phyloP scores from a whole-genome alignment of 2,113 vertebrate species.

The Patagioenas fasciata region DNA sequence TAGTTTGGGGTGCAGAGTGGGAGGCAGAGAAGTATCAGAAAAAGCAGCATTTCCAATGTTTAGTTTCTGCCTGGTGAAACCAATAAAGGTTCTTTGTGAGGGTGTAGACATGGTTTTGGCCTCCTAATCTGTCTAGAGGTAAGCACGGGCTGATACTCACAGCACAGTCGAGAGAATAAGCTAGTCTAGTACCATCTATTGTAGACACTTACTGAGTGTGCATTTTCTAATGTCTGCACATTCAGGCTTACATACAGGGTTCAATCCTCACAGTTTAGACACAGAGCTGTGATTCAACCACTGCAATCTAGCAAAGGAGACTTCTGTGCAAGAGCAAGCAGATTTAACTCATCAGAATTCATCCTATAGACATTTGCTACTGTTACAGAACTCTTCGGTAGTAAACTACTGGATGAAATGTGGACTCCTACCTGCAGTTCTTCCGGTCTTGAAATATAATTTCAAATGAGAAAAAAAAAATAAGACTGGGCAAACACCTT shows the following conservation, averaged over 20 bases:
- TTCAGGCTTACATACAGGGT: background rate
- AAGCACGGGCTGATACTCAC: background rate
- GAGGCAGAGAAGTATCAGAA: background rate
- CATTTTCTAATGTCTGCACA: background rate
- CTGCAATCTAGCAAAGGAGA: background rate
- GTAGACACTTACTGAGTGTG: background rate
- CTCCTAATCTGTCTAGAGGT: background rate
- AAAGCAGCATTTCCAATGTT: background rate
- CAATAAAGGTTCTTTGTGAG: background rate
- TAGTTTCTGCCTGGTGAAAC: background rate
- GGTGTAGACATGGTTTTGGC: background rate
- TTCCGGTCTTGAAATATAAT: background rate
- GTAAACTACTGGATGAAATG: background rate
- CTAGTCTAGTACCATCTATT: background rate
- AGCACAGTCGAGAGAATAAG: background rate
- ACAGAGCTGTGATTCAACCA: background rate
- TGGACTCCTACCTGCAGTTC: background rate
- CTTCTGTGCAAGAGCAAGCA: background rate
- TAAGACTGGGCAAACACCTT: background rate
- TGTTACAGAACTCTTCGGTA: background rate
- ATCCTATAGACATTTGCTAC: background rate
- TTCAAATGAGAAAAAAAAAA: background rate
- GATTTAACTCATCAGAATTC: background rate
- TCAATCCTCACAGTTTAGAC: background rate
- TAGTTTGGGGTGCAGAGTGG: background rate